A percentile compares a stretch with the other conserved stretches of the same genome.
phyloP scores from a whole-genome alignment of 2,113 vertebrate genomes.

The Plestiodon gilberti region DNA sequence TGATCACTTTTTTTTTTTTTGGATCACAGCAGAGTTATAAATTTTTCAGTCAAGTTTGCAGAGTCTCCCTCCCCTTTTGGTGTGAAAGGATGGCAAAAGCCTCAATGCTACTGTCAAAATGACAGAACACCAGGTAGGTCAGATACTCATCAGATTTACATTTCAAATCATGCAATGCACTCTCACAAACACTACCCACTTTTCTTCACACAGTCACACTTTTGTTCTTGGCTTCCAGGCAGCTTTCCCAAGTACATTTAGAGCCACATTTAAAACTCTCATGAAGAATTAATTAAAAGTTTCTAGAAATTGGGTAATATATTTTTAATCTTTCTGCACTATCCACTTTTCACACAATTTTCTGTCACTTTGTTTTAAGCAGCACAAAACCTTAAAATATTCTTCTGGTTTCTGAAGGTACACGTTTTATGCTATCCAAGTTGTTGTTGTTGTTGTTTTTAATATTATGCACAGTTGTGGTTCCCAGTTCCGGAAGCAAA shows the following conservation, averaged over 20 bases:
- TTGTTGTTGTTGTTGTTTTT: background rate
- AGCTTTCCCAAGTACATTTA: constrained; percentile 53
- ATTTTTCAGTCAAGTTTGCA: too few relatives aligned
- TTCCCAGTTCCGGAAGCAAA: background rate
- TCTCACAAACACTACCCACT: background rate
- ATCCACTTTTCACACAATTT: constrained; percentile 40
- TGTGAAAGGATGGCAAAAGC: background rate
- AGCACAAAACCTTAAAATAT: background rate
- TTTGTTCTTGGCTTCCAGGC: constrained; percentile 14
- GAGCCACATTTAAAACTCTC: constrained; percentile 57
- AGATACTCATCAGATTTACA: background rate
- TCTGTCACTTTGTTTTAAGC: constrained; percentile 28
- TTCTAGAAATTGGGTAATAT: constrained; percentile 48
- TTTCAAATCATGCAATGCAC: background rate
- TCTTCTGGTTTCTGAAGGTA: background rate
- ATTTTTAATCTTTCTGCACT: constrained; percentile 57
- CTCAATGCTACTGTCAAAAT: accelerated
- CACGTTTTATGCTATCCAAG: constrained; percentile 6
- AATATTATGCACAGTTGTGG: too few relatives aligned
- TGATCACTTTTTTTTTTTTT: background rate
- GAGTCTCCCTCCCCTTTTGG: background rate
- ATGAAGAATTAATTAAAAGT: constrained; percentile 67
- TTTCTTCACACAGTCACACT: background rate
- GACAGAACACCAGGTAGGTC: background rate
- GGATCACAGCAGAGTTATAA: too few relatives aligned